Percentiles rank a stretch among this genome's conserved stretches.
Evolutionary conservation across 1,140 invertebrate genomes (phyloP).

Genomic region (Anastrepha ludens): DNA sequence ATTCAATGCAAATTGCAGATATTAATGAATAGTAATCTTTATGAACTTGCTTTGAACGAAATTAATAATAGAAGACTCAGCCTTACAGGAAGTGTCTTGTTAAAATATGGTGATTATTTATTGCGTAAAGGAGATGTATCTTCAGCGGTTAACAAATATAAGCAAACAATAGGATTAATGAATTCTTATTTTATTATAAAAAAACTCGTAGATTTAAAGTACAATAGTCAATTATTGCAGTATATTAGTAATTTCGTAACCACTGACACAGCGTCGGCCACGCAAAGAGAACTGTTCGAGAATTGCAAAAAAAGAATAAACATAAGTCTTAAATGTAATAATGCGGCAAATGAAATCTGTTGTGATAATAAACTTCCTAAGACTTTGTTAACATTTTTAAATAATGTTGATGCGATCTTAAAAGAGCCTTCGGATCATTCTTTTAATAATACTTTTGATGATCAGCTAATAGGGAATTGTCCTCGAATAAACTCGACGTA

Average conservation of each 20-base stretch:
- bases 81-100: neutral
- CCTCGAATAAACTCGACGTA: neutral
- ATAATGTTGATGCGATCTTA: neutral
- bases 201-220: neutral
- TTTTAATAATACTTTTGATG: neutral
- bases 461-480: neutral
- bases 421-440: neutral
- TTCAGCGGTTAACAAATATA: neutral
- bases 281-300: neutral
- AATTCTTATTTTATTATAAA: conserved; percentile 32
- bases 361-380: neutral
- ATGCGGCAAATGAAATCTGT: too few species aligned
- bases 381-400: neutral
- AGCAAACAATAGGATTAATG: neutral
- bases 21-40: conserved; percentile 24
- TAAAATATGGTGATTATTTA: neutral
- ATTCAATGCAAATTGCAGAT: conserved; percentile 8
- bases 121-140: neutral
- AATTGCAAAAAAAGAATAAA: neutral
- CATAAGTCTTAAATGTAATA: neutral
- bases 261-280: neutral
- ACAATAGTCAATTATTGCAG: neutral
- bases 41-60: neutral
- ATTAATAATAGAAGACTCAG: neutral
- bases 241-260: neutral